A percentile compares a stretch with the other conserved stretches of the same genome.
Evolutionary conservation across 1,140 invertebrate genomes (phyloP).

Genomic region (Drosophila willistoni): DNA sequence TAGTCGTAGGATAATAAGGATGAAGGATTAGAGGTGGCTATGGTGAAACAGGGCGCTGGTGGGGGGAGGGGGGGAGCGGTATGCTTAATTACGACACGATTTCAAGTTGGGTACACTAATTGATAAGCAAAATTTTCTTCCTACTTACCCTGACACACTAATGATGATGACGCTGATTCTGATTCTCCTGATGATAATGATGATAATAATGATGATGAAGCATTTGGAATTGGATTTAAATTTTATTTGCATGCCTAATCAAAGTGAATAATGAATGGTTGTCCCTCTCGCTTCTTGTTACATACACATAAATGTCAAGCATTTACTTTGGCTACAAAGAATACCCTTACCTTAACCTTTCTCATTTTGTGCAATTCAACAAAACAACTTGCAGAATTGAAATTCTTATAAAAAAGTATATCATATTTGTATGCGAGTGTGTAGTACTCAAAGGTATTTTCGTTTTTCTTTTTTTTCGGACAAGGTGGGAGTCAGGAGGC

Average conservation of each 20-base stretch:
- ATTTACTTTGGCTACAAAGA: neutral
- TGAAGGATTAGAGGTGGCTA: neutral
- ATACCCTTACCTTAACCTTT: neutral
- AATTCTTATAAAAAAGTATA: conserved; percentile 51
- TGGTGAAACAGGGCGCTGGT: neutral
- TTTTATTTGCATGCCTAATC: conserved; percentile 1
- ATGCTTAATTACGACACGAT: conserved; percentile 19
- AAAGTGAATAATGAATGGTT: conserved; percentile 6
- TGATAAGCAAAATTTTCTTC: conserved; percentile 13
- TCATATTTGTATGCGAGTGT: conserved; percentile 28
- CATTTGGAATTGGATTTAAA: conserved; percentile 3
- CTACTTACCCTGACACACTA: conserved; percentile 17
- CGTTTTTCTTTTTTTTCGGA: neutral
- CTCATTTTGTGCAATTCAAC: neutral
- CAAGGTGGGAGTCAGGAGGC: conserved; percentile 15
- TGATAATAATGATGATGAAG: neutral
- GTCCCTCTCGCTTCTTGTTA: neutral
- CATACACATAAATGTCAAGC: conserved; percentile 1
- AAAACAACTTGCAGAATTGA: conserved; percentile 36
- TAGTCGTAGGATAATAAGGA: too few relatives aligned
- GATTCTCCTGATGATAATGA: neutral
- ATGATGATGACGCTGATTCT: neutral
- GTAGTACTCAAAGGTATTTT: conserved; percentile 42
- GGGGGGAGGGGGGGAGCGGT: neutral
- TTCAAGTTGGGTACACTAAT: conserved; percentile 18